Base-by-base conservation (phyloP, 2,113 vertebrate species). In the Sinocyclocheilus grahami region DNA sequence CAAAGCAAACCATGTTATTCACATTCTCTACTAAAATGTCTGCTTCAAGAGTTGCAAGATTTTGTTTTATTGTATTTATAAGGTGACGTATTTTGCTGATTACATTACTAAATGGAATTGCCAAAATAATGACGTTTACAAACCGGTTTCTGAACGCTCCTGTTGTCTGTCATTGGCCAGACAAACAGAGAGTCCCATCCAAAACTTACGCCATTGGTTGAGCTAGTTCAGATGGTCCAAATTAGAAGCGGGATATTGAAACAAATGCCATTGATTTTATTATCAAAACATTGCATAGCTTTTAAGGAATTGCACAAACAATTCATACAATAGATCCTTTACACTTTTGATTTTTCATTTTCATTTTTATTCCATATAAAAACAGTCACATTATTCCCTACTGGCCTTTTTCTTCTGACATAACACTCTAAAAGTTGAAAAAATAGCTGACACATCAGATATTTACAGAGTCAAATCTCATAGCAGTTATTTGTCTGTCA, bases 351-450 rank as follows among this genome's bases (percentile, higher is more conserved):
- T 39, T 39, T 39, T 39, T 42, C 1, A 42, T 42, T 42, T 42
- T 9, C 1, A 2, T 9, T 74, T 51, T 75, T 53, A 75, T 13
- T 75, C 33, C 20, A n/a, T 87, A 87, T 84, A 67, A 87, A 87
- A 87, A 84, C 37, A 63, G n/a, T 62, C 72, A 84, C 86, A 87
- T 42, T 8, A 48, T 84, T 83, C 4, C 5, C 33, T 79, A n/a
- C 78, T 9, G 39, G 65, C 53, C 46, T 11, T 69, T 55, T 27
- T 33, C 46, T 46, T 60, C 37, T 58, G 67, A 78, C 63, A 58
- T 12, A 48, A 87, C 75, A 48, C 10, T 11, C 75, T 39, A 72
- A 9, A 46, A 39, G n/a, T 60, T 67, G 14, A 22, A 74, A 87
- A 87, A 84, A 87, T 74, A 84, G 82, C 55, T 58, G 2, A 84